These are phyloP conservation scores for Stenchaetothrips biformis DNA, from an alignment of 2,888 invertebrate genomes.

Conservation along the genomic window DNA sequence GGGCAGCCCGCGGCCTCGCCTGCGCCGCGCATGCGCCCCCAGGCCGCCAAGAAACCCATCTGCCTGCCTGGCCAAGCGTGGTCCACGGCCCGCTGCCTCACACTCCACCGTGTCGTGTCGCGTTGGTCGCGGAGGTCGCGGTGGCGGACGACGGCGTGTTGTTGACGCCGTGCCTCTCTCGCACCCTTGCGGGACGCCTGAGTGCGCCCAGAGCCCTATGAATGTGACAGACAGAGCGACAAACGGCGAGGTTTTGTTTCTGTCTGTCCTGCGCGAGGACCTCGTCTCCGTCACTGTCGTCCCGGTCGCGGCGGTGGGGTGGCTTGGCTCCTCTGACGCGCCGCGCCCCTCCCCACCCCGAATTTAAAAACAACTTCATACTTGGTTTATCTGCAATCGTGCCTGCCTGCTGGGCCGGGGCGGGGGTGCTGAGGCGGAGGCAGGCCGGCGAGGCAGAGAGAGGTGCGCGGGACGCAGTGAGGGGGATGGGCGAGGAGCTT, in stretches of 20 bases:
- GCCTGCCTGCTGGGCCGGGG: background rate
- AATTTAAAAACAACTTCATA: constrained; percentile 1
- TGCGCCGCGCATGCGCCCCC: background rate
- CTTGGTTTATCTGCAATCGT: background rate
- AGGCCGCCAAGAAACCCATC: background rate
- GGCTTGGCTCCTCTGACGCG: no score
- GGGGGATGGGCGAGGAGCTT: no score
- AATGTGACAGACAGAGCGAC: no score
- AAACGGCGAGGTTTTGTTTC: no score
- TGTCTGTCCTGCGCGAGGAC: no score
- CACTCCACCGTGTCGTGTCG: background rate
- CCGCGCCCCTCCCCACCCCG: background rate
- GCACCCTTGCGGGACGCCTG: no score
- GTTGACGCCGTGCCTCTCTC: background rate
- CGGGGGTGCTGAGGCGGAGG: background rate
- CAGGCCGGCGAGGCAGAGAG: no score
- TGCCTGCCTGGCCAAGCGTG: background rate
- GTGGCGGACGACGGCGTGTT: background rate
- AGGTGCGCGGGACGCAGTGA: no score
- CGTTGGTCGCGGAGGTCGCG: background rate
- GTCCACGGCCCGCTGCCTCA: background rate
- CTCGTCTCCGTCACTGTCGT: background rate
- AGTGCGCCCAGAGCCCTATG: no score
- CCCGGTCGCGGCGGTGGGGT: background rate
- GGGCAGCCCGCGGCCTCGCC: background rate